Base-by-base conservation (phyloP, 2,888 invertebrate species). In the Lycocerus yunnanus region DNA sequence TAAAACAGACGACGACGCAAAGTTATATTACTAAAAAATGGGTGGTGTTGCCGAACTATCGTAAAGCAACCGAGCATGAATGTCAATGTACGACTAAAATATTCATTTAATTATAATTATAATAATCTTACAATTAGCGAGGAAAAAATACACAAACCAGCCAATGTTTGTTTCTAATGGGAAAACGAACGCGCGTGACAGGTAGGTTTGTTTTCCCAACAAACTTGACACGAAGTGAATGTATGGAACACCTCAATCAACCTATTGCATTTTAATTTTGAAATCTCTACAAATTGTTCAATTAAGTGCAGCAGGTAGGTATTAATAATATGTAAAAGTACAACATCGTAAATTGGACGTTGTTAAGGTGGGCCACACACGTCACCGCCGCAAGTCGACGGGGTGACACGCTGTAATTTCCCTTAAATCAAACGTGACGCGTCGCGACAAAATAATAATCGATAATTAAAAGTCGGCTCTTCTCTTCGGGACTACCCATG, bases 391-490 rank as follows among this genome's bases (percentile, higher is more conserved):
- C 3, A 13, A 27, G 13, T 13, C 27, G n/a, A n/a, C n/a, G 13
- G 43, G n/a, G 43, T 43, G 43, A 43, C 43, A 43, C 43, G 8
- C n/a, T 43, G 43, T 13, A 43, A 43, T 43, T n/a, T 43, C n/a
- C 43, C 5, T 43, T 2, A 43, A 43, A 43, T 43, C n/a, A n/a
- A 21, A 43, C 43, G 43, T 43, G 43, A 43, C 43, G 43, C 43
- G n/a, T 43, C 1, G 43, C 43, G 43, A 43, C 43, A 6, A n/a
- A 43, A 43, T 43, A n/a, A n/a, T n/a, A 43, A 43, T 43, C 43
- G 43, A 43, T 43, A 63, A 63, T 63, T 63, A 63, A 63, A 63
- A 63, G 61, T 63, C 61, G 61, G 61, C 61, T 18, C 15, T 63
- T 63, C 61, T n/a, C 61, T n/a, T 43, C 43, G 13, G 8, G n/a